A percentile compares a stretch with the other conserved stretches of the same genome.
Conservation (phyloP, 2,888 invertebrate species). For the Agrochola lychnidis region DNA sequence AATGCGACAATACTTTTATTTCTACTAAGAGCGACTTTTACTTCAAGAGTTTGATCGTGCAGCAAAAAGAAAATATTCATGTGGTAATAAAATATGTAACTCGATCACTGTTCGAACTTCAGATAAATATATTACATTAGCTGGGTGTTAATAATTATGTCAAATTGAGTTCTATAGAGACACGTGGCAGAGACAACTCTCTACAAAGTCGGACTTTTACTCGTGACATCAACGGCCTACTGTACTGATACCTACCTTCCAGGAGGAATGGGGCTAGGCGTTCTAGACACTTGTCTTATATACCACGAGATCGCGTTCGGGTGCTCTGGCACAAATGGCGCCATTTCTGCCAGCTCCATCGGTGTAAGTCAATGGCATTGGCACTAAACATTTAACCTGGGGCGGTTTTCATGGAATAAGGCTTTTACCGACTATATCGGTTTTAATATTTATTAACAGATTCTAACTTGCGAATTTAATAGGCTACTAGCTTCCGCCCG, state of each 20-base stretch:
- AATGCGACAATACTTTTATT: background rate
- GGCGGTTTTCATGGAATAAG: conserved; percentile 56
- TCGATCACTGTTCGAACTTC: background rate
- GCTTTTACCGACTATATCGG: conserved; percentile 11
- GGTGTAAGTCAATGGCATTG: conserved; percentile 73
- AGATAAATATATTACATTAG: background rate
- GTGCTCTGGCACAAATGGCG: conserved; percentile 90
- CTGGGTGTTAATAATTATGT: background rate
- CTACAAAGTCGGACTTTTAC: background rate
- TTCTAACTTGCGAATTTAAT: conserved; percentile 27
- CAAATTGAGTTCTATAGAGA: too few species aligned
- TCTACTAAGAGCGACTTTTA: background rate
- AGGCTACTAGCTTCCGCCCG: background rate
- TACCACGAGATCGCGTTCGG: conserved; percentile 90
- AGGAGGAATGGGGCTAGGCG: conserved; percentile 90
- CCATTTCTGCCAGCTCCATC: conserved; percentile 73
- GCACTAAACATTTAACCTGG: background rate
- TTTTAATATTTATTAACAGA: conserved; percentile 18
- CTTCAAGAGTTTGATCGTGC: background rate
- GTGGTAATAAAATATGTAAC: background rate
- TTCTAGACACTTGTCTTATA: conserved; percentile 82
- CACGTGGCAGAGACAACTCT: too few species aligned
- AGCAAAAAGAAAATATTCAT: background rate
- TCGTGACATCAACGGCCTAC: background rate
- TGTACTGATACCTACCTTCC: conserved; percentile 67